A percentile compares a stretch with the other conserved stretches of the same genome.
Evolutionary conservation across 2,888 invertebrate genomes (phyloP).

Genomic region (Amorpha juglandis): DNA sequence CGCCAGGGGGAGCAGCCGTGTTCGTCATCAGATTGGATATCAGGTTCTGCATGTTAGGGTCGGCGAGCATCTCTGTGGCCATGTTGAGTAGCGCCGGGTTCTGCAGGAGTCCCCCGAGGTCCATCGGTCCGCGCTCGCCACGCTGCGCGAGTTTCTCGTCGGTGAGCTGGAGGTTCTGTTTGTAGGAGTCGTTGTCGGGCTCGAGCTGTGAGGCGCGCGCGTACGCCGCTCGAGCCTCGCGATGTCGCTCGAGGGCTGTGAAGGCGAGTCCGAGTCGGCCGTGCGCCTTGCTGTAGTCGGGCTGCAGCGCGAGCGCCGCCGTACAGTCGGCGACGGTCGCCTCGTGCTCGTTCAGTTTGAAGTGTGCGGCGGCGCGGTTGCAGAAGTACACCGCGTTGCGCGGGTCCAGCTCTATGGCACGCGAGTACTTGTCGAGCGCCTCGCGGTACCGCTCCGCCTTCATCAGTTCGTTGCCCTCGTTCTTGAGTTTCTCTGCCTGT

Average conservation of each 20-base stretch:
- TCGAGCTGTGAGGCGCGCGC: slow-evolving; percentile 94
- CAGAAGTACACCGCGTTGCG: slow-evolving; percentile 97
- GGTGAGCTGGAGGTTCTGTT: slow-evolving; percentile 92
- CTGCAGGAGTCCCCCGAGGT: slow-evolving; percentile 87
- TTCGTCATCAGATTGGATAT: slow-evolving; percentile 85
- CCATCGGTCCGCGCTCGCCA: slow-evolving; percentile 85
- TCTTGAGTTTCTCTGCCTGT: slow-evolving; percentile 93
- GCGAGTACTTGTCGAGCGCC: slow-evolving; percentile 93
- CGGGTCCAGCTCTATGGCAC: slow-evolving; percentile 94
- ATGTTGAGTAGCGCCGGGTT: slow-evolving; percentile 93
- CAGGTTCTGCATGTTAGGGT: slow-evolving; percentile 92
- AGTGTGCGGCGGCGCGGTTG: slow-evolving; percentile 98
- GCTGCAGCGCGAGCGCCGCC: slow-evolving; percentile 94
- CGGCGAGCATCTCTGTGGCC: slow-evolving; percentile 93
- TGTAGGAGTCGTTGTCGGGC: slow-evolving; percentile 95
- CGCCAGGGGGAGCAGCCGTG: slow-evolving; percentile 41
- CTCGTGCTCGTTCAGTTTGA: slow-evolving; percentile 92
- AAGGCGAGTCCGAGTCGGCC: slow-evolving; percentile 95
- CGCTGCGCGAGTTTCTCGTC: slow-evolving; percentile 88
- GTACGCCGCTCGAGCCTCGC: slow-evolving; percentile 94
- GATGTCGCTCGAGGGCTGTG: slow-evolving; percentile 91
- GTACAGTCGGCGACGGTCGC: slow-evolving; percentile 96
- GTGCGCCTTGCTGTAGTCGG: slow-evolving; percentile 97
- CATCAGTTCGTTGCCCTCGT: slow-evolving; percentile 95
- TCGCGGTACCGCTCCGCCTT: slow-evolving; percentile 91